phyloP scores from a whole-genome alignment of 2,797 vertebrate genomes.

The Phalloptychus januarius region DNA sequence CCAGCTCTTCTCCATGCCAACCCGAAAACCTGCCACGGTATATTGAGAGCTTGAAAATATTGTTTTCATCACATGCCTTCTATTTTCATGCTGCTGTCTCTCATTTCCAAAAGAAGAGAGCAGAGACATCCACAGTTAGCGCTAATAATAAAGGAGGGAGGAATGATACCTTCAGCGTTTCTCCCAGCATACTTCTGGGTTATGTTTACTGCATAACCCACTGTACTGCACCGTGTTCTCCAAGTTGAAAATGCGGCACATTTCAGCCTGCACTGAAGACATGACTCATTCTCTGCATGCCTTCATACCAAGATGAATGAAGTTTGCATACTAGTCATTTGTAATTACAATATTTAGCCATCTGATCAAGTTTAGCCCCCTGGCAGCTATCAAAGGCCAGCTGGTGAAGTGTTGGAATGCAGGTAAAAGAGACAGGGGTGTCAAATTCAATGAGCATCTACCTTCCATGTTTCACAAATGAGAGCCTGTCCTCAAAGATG shows the following conservation, averaged over 20 bases:
- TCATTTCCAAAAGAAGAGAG: constrained; percentile 30
- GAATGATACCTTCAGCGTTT: constrained; percentile 25
- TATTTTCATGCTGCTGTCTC: constrained; percentile 35
- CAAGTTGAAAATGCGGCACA: constrained; percentile 37
- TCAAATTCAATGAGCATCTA: constrained; percentile 74
- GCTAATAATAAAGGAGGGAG: constrained; percentile 23
- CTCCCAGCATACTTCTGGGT: constrained; percentile 36
- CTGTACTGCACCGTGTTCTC: constrained; percentile 23
- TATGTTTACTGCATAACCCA: constrained; percentile 36
- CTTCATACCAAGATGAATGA: constrained; percentile 69
- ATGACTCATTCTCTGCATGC: constrained; percentile 60
- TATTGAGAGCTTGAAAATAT: constrained; percentile 83
- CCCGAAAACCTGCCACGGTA: constrained; percentile 80
- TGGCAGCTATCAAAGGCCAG: constrained; percentile 72
- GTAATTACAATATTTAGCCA: constrained; percentile 75
- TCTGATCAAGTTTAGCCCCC: constrained; percentile 70
- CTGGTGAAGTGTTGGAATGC: constrained; percentile 66
- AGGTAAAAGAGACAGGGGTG: constrained; percentile 76
- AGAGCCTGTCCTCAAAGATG: constrained; percentile 34
- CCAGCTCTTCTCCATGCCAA: constrained; percentile 85
- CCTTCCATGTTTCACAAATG: constrained; percentile 62
- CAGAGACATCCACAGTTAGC: constrained; percentile 19
- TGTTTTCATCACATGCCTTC: constrained; percentile 52
- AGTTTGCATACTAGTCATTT: constrained; percentile 73
- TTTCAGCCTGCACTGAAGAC: constrained; percentile 50